Evolutionary conservation across 2,797 vertebrate species (phyloP), one percentile per base, ranked within the genome.

Genomic region (Alectoris magna): DNA sequence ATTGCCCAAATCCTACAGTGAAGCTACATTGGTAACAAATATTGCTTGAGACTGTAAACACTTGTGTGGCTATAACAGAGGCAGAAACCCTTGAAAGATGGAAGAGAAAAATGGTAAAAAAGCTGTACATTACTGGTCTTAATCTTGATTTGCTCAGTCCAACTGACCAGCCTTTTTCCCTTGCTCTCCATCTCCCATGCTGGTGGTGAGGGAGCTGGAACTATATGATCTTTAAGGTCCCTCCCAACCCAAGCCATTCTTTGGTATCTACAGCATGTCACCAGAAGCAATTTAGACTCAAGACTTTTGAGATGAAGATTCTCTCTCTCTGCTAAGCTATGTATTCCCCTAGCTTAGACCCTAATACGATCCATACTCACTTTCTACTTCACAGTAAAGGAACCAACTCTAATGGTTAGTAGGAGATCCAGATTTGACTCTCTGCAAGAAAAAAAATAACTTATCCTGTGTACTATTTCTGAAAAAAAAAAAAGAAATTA

Each of bases 1-100:
- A 44, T 27, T 95, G 81, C 81, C 71, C 71, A 70, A 73, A 83
- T 59, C 53, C 60, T 89, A 22, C 78, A 67, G 71, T 10, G 64
- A 72, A 66, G 43, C 4, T 82, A 51, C 27, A 63, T 24, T 51
- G 56, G 88, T 51, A 41, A 46, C 46, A 91, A 92, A 76, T 23
- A 63, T 1, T 58, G 11, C 59, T 79, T 29, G 43, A 77, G 72
- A 63, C 66, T 73, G 12, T 11, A 48, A 83, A 24, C 26, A 38
- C 22, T 19, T 27, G 9, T 10, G 31, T 63, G 56, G 51, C 55
- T 84, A 8, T 18, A 46, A 69, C 2, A 48, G 68, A 43, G 26
- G 36, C 5, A 79, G 51, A 84, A 92, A 60, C 29, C 64, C 56
- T 73, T 48, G n/a, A 21, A 55, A 69, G 14, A 67, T 4, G 21